Evolutionary conservation across 2,888 invertebrate genomes (phyloP), one percentile per base, ranked within the genome.

Genomic region (Bombylius major): DNA sequence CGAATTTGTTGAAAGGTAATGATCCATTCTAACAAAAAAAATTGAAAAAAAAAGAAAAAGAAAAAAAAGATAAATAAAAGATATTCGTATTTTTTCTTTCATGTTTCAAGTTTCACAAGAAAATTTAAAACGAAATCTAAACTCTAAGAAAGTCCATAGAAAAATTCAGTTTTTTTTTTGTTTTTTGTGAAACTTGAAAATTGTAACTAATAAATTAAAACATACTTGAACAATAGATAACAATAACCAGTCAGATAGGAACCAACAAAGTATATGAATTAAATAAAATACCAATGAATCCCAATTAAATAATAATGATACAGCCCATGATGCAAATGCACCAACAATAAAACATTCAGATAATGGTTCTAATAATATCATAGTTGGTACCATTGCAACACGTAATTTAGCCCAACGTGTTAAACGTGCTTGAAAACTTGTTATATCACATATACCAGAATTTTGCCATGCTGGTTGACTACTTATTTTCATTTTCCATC

Each of bases 381-480:
- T 89, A 44, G 86, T 82, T 1, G 99, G 98, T 60, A 97, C 79
- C 94, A 99, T 97, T 13, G 97, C 94, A 58, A 93, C 87, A 53
- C 99, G 81, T 50, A 99, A 77, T 70, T 97, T 93, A 54, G 94
- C 90, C 99, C 99, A 99, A 64, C 98, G 80, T 63, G 83, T 81
- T 56, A 89, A 77, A 51, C 96, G 81, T 52, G 87, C 84, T 73
- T 94, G 92, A 75, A 97, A 89, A 66, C 83, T 85, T 53, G 82
- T 80, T 63, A 97, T 84, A 66, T 92, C 89, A 75, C 89, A 87
- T 64, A 86, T 79, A 6, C 96, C 97, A 58, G 89, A 86, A 75
- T 99, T 99, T 77, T 99, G 99, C 76, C 92, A 81, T 31, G 97
- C 98, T 9, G 98, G 97, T 69, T 93, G 87, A 69, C 92, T 89